Conservation (phyloP, 2,888 invertebrate genomes). For the Tholera decimalis region DNA sequence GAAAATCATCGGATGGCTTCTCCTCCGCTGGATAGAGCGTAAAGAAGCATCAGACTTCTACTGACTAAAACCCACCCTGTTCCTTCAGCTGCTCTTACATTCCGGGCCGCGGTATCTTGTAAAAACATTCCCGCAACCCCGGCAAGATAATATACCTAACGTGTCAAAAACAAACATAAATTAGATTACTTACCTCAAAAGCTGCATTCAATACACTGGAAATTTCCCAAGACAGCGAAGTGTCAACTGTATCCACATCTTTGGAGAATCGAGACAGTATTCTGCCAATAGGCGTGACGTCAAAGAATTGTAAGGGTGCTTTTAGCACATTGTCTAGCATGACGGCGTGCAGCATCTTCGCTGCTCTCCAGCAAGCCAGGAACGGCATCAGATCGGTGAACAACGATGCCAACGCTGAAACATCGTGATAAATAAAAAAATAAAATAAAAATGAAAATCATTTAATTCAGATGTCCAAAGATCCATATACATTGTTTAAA, state of each 20-base stretch:
- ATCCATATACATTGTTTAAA: too few species aligned
- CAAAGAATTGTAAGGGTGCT: conserved; percentile 94
- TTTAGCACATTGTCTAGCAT: conserved; percentile 92
- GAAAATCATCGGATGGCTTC: too few species aligned
- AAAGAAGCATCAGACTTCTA: too few species aligned
- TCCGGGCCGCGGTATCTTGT: too few species aligned
- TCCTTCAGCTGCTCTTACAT: too few species aligned
- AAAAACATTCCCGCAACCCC: not conserved
- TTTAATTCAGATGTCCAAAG: too few species aligned
- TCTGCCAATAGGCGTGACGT: conserved; percentile 95
- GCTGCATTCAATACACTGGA: conserved; percentile 93
- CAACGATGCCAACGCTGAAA: conserved; percentile 93
- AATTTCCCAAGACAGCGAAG: conserved; percentile 92
- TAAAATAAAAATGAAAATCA: too few species aligned
- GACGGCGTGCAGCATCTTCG: conserved; percentile 91
- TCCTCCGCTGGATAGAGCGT: too few species aligned
- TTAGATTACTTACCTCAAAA: conserved; percentile 92
- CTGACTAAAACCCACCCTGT: too few species aligned
- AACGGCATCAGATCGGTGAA: conserved; percentile 93
- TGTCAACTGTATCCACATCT: conserved; percentile 94
- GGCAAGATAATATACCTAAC: not conserved
- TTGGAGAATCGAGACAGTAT: conserved; percentile 94
- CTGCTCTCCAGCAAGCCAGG: conserved; percentile 94
- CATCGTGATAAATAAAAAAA: too few species aligned
- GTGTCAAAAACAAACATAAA: not conserved